phyloP scores from a whole-genome alignment of 2,888 invertebrate genomes.

The Nezara viridula region DNA sequence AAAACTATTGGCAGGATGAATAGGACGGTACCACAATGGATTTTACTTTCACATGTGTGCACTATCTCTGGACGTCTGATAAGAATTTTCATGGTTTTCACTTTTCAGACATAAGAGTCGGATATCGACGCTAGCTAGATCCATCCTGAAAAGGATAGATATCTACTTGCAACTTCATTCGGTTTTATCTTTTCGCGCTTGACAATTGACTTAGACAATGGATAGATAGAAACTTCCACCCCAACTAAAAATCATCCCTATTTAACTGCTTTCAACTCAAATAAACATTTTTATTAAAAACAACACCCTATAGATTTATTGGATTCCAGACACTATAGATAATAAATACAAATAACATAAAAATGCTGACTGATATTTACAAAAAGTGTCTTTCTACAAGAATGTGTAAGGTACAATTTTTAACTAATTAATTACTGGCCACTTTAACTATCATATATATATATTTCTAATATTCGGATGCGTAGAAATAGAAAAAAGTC shows the following conservation, averaged over 20 bases:
- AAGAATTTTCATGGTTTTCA: conserved; percentile 28
- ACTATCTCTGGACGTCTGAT: background rate
- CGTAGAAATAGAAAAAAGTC: too few relatives aligned
- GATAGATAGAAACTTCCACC: background rate
- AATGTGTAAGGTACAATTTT: too few relatives aligned
- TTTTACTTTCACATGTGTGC: background rate
- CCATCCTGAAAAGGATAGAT: background rate
- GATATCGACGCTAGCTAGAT: background rate
- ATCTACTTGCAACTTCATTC: background rate
- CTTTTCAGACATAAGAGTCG: background rate
- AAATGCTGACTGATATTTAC: too few relatives aligned
- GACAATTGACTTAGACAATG: background rate
- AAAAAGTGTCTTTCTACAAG: too few relatives aligned
- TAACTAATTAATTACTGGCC: too few relatives aligned
- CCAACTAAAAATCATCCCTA: background rate
- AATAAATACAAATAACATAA: too few relatives aligned
- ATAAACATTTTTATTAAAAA: too few relatives aligned
- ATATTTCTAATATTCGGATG: too few relatives aligned
- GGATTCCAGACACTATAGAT: too few relatives aligned
- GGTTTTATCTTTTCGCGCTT: background rate
- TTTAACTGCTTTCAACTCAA: too few relatives aligned
- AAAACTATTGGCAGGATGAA: background rate
- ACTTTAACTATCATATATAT: too few relatives aligned
- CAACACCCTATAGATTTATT: too few relatives aligned
- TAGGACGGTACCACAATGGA: background rate